A percentile compares a stretch with the other conserved stretches of the same genome.
phyloP scores from a whole-genome alignment of 2,888 invertebrate genomes.

The Lepidochrysops patricia region DNA sequence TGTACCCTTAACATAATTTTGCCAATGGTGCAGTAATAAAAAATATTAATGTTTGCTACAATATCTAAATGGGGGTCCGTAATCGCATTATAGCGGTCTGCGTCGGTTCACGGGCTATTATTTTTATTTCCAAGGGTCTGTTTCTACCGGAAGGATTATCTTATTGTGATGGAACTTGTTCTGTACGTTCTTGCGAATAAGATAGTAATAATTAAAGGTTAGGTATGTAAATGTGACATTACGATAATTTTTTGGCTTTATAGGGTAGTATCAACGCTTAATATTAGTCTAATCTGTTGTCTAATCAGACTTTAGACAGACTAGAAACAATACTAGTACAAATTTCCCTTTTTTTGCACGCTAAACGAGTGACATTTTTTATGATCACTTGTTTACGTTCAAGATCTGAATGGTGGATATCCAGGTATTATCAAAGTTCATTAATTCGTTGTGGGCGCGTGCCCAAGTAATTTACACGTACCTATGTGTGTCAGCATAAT shows the following conservation, averaged over 20 bases:
- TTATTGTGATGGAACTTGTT: conserved; percentile 1
- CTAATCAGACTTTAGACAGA: background rate
- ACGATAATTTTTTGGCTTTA: background rate
- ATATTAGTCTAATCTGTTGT: background rate
- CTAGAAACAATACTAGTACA: background rate
- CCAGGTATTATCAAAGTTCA: no score
- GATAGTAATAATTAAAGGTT: background rate
- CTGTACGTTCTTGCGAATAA: background rate
- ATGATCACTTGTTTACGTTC: no score
- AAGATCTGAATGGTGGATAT: no score
- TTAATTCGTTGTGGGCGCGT: background rate
- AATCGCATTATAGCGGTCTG: conserved; percentile 57
- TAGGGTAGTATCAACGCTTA: background rate
- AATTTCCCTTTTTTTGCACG: background rate
- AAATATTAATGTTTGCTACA: conserved; percentile 62
- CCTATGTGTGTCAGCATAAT: conserved; percentile 24
- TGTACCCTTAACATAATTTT: background rate
- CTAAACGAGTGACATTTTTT: no score
- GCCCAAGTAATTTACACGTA: background rate
- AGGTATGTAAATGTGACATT: background rate
- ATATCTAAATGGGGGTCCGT: conserved; percentile 51
- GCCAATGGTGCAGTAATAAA: conserved; percentile 49
- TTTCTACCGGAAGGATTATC: conserved; percentile 43
- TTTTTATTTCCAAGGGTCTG: conserved; percentile 57
- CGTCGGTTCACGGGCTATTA: conserved; percentile 65